Evolutionary conservation across 2,113 vertebrate genomes (phyloP).

Genomic region (Benitochromis conjunctus): DNA sequence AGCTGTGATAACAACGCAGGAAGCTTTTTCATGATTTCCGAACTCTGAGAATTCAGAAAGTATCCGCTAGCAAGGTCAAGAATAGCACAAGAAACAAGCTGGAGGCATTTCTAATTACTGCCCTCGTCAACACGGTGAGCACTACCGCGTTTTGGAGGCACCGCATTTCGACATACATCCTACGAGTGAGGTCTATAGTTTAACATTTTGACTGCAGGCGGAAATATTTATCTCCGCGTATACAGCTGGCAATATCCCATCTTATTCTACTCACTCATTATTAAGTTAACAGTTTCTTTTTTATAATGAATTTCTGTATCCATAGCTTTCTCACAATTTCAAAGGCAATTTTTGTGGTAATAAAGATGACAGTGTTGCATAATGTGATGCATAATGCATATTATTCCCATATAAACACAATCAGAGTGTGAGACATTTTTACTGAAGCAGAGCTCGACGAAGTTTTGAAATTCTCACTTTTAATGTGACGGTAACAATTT

Average conservation of each 20-base stretch:
- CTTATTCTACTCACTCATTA: neutral
- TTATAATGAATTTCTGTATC: neutral
- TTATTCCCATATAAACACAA: neutral
- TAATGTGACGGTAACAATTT: neutral
- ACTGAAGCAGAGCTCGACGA: neutral
- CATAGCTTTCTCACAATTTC: neutral
- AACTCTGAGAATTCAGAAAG: neutral
- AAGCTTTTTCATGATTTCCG: neutral
- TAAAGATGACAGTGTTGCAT: neutral
- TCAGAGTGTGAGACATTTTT: neutral
- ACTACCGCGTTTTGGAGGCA: neutral
- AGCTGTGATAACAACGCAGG: neutral
- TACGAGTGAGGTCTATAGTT: neutral
- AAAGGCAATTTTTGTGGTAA: neutral
- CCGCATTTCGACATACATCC: neutral
- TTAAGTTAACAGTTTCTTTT: neutral
- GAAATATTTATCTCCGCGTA: neutral
- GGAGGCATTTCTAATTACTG: neutral
- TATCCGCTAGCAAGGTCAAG: neutral
- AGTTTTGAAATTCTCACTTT: neutral
- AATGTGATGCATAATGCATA: neutral
- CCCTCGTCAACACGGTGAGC: neutral
- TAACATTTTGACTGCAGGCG: neutral
- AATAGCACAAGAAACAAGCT: neutral
- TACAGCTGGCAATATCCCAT: neutral